Evolutionary conservation across 1,140 invertebrate genomes (phyloP).

Genomic region (Atta colombica): DNA sequence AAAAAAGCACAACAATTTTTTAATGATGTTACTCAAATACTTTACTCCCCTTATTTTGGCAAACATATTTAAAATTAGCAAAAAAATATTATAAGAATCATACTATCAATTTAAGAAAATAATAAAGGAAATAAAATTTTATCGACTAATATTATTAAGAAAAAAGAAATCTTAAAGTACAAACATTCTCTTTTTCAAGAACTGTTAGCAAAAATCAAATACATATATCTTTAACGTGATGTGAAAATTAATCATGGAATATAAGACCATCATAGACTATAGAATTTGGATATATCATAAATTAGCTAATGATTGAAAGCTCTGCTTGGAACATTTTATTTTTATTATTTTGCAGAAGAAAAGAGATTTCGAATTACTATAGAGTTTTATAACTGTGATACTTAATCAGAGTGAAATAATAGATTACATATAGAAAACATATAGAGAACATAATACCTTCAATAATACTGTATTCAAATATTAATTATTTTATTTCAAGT

Average conservation of each 20-base stretch:
- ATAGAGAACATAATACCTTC: too few relatives aligned
- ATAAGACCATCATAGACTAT: neutral
- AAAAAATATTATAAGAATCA: too few relatives aligned
- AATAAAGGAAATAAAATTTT: too few relatives aligned
- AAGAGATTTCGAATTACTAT: neutral
- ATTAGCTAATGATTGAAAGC: neutral
- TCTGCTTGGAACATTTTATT: neutral
- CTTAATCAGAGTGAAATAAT: conserved; percentile 9
- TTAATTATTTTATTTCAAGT: too few relatives aligned
- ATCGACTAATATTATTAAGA: neutral
- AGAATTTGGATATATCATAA: neutral
- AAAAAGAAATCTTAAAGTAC: neutral
- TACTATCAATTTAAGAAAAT: too few relatives aligned
- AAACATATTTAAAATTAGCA: too few relatives aligned
- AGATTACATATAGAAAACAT: too few relatives aligned
- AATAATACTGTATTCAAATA: too few relatives aligned
- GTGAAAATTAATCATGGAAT: neutral
- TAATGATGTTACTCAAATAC: too few relatives aligned
- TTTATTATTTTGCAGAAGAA: neutral
- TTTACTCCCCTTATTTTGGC: too few relatives aligned
- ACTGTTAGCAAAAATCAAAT: neutral
- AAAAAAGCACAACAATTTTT: too few relatives aligned
- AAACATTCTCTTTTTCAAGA: neutral
- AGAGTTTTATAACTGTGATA: neutral
- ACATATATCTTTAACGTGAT: neutral